phyloP scores from a whole-genome alignment of 2,888 invertebrate species.

The Tenthredo livida region DNA sequence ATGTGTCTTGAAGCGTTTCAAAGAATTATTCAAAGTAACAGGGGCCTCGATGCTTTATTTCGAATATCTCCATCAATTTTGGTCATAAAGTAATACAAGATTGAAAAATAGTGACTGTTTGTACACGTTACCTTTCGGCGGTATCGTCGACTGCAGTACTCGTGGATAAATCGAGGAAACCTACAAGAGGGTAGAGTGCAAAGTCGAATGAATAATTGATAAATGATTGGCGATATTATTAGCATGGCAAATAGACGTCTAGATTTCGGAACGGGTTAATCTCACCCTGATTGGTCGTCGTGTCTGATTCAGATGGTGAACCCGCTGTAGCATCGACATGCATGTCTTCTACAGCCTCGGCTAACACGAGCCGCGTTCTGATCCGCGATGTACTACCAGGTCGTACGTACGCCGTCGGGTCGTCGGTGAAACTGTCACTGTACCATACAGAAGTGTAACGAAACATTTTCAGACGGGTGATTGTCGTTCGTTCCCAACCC shows the following conservation, averaged over 20 bases:
- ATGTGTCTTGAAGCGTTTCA: background rate
- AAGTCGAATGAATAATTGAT: background rate
- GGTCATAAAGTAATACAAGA: background rate
- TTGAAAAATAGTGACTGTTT: background rate
- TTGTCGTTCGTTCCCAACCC: background rate
- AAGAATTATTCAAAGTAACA: background rate
- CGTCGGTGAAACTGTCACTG: slow-evolving; percentile 59
- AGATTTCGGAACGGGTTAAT: background rate
- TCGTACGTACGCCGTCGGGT: slow-evolving; percentile 52
- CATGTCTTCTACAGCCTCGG: background rate
- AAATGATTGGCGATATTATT: background rate
- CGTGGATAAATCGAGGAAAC: slow-evolving; percentile 28
- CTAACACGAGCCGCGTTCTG: background rate
- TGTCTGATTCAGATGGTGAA: background rate
- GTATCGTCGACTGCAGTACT: slow-evolving; percentile 21
- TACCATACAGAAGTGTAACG: slow-evolving; percentile 65
- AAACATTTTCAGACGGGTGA: slow-evolving; percentile 59
- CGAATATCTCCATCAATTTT: background rate
- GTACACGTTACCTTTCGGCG: slow-evolving; percentile 19
- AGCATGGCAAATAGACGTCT: background rate
- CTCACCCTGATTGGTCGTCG: background rate
- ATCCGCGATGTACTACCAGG: background rate
- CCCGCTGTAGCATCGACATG: background rate
- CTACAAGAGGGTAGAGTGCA: background rate
- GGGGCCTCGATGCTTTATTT: background rate